A percentile compares a stretch with the other conserved stretches of the same genome.
These are phyloP conservation scores for Plutomurus gul DNA, from an alignment of 1,140 invertebrate genomes.

Conservation along the genomic window DNA sequence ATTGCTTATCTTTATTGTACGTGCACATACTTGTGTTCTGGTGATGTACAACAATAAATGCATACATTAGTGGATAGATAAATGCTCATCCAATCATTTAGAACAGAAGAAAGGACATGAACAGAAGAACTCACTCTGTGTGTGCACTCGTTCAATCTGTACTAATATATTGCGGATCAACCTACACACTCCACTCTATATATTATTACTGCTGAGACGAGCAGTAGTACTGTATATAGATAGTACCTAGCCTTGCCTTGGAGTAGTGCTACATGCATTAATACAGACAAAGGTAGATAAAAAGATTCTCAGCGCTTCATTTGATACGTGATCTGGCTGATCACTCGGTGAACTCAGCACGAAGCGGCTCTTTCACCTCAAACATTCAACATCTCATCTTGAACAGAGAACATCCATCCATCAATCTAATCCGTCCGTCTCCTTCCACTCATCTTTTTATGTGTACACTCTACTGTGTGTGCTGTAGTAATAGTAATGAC, in stretches of 20 bases:
- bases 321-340: not conserved
- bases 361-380: slow-evolving; percentile 27
- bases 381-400: slow-evolving; percentile 25
- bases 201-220: not conserved
- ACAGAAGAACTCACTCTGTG: not conserved
- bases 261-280: not conserved
- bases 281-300: not conserved
- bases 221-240: not conserved
- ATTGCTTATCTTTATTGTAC: not conserved
- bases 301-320: not conserved
- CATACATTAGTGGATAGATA: not conserved
- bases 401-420: slow-evolving; percentile 20
- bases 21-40: not conserved
- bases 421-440: slow-evolving; percentile 13
- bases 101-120: not conserved
- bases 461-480: not conserved
- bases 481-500: not conserved
- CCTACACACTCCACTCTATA: not conserved
- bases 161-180: not conserved
- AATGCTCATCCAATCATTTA: not conserved
- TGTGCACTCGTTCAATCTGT: not conserved
- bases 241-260: too few relatives aligned
- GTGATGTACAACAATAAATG: not conserved
- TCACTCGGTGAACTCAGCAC: not conserved
- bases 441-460: not conserved